These are phyloP conservation scores for Caenorhabditis zanzibari DNA, from an alignment of 2,888 invertebrate species.

Conservation along the genomic window DNA sequence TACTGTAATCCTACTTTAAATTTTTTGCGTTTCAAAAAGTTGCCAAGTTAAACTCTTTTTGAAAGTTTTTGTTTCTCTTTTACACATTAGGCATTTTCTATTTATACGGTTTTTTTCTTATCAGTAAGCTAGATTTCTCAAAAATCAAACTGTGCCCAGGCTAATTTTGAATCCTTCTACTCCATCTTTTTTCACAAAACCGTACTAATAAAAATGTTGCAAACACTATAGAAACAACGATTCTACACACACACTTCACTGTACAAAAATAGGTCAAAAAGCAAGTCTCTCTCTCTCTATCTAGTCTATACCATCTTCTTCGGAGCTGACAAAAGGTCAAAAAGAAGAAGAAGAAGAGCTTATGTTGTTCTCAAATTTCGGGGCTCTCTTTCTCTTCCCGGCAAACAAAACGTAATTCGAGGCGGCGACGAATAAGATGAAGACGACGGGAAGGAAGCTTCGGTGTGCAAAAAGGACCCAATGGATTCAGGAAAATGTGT, in stretches of 20 bases:
- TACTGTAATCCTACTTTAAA: too few relatives aligned
- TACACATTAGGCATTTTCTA: too few relatives aligned
- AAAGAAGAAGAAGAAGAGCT: slow-evolving; percentile 42
- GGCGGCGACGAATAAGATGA: slow-evolving; percentile 27
- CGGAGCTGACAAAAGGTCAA: slow-evolving; percentile 40
- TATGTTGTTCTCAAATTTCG: slow-evolving; percentile 54
- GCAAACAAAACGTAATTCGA: slow-evolving; percentile 51
- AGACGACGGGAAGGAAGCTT: slow-evolving; percentile 13
- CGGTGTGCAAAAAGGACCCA: neutral
- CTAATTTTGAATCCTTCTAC: too few relatives aligned
- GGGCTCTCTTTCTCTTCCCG: neutral
- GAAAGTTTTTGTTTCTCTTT: too few relatives aligned
- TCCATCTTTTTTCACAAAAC: too few relatives aligned
- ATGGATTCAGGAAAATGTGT: slow-evolving; percentile 8
- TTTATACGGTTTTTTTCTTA: too few relatives aligned
- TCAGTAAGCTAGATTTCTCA: too few relatives aligned
- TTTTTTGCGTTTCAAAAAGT: too few relatives aligned
- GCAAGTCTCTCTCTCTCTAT: slow-evolving; percentile 23
- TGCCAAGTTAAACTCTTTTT: too few relatives aligned
- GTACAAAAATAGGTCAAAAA: slow-evolving; percentile 28
- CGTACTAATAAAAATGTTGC: neutral
- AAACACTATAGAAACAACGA: neutral
- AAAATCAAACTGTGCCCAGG: too few relatives aligned
- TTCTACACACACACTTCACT: neutral
- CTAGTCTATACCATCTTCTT: slow-evolving; percentile 21